These are phyloP conservation scores for Brevimyrus niger DNA, from an alignment of 2,113 vertebrate genomes.

Conservation along the genomic window DNA sequence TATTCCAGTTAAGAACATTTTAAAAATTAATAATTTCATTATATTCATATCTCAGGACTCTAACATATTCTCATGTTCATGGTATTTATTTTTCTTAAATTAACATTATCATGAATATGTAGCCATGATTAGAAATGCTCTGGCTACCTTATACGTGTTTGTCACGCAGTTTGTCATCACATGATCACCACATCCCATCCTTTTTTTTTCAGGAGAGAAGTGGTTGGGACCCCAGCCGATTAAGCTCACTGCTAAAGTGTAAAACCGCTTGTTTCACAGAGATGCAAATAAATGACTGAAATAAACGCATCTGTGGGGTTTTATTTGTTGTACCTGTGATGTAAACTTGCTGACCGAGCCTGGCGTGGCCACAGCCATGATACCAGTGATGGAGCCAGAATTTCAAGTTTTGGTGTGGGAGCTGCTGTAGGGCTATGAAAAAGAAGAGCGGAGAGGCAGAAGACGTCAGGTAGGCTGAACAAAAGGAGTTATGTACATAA, in stretches of 20 bases:
- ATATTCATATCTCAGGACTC: neutral
- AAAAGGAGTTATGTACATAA: constrained; percentile 22
- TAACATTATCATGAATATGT: neutral
- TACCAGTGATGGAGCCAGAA: constrained; percentile 28
- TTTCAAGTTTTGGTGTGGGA: constrained; percentile 37
- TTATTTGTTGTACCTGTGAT: neutral
- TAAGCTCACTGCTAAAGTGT: constrained; percentile 45
- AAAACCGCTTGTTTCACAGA: neutral
- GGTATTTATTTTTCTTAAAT: neutral
- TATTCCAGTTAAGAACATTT: neutral
- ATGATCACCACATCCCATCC: neutral
- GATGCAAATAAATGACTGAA: constrained; percentile 10
- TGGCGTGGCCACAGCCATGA: neutral
- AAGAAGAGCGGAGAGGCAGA: neutral
- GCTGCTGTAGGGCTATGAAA: neutral
- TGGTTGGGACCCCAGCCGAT: constrained; percentile 58
- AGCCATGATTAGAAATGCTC: neutral
- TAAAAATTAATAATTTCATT: neutral
- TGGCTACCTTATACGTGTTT: neutral
- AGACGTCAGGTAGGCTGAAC: constrained; percentile 23
- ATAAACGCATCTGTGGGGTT: neutral
- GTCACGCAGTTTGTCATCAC: neutral
- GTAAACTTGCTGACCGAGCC: neutral
- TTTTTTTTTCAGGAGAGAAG: constrained; percentile 57
- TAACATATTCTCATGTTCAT: neutral